Evolutionary conservation across 2,797 vertebrate species (phyloP), one percentile per base, ranked within the genome.

Genomic region (Thunnus albacares): DNA sequence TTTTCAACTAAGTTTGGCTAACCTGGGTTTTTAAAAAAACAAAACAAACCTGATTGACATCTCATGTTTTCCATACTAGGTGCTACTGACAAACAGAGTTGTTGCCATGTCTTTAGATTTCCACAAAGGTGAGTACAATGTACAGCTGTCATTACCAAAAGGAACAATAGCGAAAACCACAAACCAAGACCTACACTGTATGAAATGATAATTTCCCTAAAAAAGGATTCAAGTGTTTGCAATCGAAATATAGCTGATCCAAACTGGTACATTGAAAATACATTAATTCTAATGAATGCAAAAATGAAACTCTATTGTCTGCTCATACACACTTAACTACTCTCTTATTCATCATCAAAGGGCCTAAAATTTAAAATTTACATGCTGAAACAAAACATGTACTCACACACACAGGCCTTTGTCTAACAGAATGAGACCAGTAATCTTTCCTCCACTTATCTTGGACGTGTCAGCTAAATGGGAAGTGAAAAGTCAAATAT

Each of bases 401-500:
- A 52, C 61, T 35, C 83, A 70, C 73, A 83, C 82, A 77, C 79
- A 80, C 70, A 30, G 33, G 76, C 69, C 81, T 93, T 92, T 89
- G 93, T 93, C 85, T 90, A 85, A 75, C 84, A 88, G 80, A 91
- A 91, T 76, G 77, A 91, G 86, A 87, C 55, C 88, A 88, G 90
- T 91, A 91, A 93, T 92, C 86, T 90, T 87, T 89, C 80, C 87
- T 90, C 87, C 89, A 87, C 91, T 94, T 92, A 90, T 92, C 89
- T 82, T 84, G 81, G 79, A 88, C 70, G 53, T 71, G 84, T 93
- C 89, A 89, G 68, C 90, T 75, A 93, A 94, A 95, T 94, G 83
- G 87, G 90, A 94, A 95, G 93, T 91, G 93, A 93, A 93, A 91
- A 93, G 91, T 93, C 90, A 89, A 94, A 94, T 94, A 92, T 93